These are phyloP conservation scores for Parascotia fuliginaria DNA, from an alignment of 2,888 invertebrate species.

Conservation along the genomic window DNA sequence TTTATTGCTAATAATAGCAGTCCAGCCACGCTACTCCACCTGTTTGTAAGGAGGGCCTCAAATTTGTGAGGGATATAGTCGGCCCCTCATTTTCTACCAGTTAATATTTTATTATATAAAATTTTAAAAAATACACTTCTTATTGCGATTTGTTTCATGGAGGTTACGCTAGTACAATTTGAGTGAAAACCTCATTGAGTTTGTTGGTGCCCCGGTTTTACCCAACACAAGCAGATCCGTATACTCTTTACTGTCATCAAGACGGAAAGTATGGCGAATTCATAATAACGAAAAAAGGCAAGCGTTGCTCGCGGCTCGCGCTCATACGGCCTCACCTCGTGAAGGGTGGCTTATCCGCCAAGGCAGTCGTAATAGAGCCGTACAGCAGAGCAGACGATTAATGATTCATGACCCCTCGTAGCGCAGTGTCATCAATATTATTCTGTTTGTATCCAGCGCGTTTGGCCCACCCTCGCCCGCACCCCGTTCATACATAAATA, in stretches of 20 bases:
- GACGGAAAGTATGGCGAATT: constrained; percentile 18
- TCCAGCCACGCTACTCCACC: too few species aligned
- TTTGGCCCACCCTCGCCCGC: constrained; percentile 83
- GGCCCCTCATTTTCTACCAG: too few species aligned
- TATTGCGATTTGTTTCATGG: too few species aligned
- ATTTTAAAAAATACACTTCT: too few species aligned
- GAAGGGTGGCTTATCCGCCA: constrained; percentile 80
- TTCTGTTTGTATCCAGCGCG: constrained; percentile 85
- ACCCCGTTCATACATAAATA: constrained; percentile 85
- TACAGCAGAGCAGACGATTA: constrained; percentile 83
- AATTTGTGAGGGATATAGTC: too few species aligned
- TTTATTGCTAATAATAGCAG: too few species aligned
- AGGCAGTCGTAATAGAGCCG: constrained; percentile 84
- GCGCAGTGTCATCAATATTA: constrained; percentile 86
- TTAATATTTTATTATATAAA: too few species aligned
- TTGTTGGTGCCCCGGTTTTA: too few species aligned
- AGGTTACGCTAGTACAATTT: too few species aligned
- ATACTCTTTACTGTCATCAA: constrained; percentile 5
- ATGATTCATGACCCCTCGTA: constrained; percentile 86
- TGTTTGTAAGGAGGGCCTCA: too few species aligned
- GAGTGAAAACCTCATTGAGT: too few species aligned
- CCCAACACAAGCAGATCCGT: background rate
- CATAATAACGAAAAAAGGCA: constrained; percentile 47
- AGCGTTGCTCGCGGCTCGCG: constrained; percentile 49
- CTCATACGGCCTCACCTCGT: constrained; percentile 62